These are phyloP conservation scores for Halocynthia aurantium DNA, from an alignment of 23 tunicate species.

Conservation along the genomic window DNA sequence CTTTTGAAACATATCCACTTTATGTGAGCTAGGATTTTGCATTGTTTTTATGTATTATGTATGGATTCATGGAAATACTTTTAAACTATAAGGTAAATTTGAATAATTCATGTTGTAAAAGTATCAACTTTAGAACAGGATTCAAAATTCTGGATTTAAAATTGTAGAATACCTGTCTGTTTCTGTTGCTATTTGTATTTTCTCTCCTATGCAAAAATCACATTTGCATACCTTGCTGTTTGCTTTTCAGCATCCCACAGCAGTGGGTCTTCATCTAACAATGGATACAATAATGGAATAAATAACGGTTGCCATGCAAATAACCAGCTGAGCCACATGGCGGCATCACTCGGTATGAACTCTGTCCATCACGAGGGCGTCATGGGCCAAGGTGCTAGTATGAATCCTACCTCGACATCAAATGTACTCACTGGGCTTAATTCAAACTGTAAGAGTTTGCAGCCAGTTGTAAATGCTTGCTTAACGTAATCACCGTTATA, in stretches of 20 bases:
- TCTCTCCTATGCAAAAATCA: too few relatives aligned
- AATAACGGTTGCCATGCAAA: constrained; percentile 4
- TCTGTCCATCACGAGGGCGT: constrained; percentile 32
- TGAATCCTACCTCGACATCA: constrained; percentile 26
- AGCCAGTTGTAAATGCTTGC: not conserved
- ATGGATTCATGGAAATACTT: too few relatives aligned
- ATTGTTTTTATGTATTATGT: too few relatives aligned
- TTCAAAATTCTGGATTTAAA: too few relatives aligned
- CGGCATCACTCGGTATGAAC: constrained; percentile 26
- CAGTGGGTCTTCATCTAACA: constrained; percentile 18
- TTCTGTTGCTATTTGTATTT: too few relatives aligned
- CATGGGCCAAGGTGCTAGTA: constrained; percentile 19
- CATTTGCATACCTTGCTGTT: too few relatives aligned
- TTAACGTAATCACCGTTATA: not conserved
- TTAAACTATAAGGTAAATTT: too few relatives aligned
- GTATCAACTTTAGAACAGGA: too few relatives aligned
- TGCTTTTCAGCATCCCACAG: constrained; percentile 22
- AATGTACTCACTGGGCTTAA: constrained; percentile 50
- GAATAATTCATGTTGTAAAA: too few relatives aligned
- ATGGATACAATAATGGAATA: constrained; percentile 39
- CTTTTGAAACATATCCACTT: not conserved
- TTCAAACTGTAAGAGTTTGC: constrained; percentile 22
- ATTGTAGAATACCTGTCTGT: too few relatives aligned
- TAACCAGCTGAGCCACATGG: constrained; percentile 60
- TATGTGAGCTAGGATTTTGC: too few relatives aligned